Evolutionary conservation across 2,888 invertebrate species (phyloP), one percentile per base, ranked within the genome.

Genomic region (Ormyrus pomaceus): DNA sequence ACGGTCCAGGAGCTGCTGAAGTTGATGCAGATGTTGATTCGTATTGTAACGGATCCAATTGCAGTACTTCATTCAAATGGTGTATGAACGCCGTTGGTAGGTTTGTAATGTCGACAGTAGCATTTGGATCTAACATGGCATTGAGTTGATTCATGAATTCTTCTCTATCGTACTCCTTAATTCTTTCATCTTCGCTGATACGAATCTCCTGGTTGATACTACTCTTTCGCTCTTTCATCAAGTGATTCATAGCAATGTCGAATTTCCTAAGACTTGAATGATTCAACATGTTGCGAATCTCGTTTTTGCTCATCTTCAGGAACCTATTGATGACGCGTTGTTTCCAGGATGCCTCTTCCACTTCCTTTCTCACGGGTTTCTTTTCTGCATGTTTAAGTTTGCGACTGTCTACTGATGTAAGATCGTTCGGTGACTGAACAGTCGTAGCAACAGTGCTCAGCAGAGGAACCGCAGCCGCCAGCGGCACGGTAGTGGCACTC

Each of bases 31-130:
- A 34, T 5, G 77, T 71, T 4, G 71, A 45, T 46, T 77, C 81
- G 6, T 73, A 81, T 0, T 85, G 82, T 81, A 84, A 69, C 6
- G 85, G 82, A 5, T 90, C 89, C 2, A 90, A 82, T 83, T 93
- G 92, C 46, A 94, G 87, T 50, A 93, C 92, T 87, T 93, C 93
- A 81, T 91, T 93, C 0, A 94, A 88, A 87, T 93, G 93, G 71
- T 93, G 93, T 87, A 94, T 92, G 6, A 94, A 93, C 77, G 93
- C 91, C 3, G 93, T 93, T 48, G 93, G 93, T 72, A 94, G 91
- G 85, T 93, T 93, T 82, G 92, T 92, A 9, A 93, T 89, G 59
- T 93, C 91, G 0, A 93, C 90, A 11, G 92, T 92, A 59, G 93
- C 93, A 83, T 93, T 92, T 0, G 93, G 93, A 85, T 93, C 93